Evolutionary conservation across 2,113 vertebrate species (phyloP).

Genomic region (Hirundichthys speculiger): DNA sequence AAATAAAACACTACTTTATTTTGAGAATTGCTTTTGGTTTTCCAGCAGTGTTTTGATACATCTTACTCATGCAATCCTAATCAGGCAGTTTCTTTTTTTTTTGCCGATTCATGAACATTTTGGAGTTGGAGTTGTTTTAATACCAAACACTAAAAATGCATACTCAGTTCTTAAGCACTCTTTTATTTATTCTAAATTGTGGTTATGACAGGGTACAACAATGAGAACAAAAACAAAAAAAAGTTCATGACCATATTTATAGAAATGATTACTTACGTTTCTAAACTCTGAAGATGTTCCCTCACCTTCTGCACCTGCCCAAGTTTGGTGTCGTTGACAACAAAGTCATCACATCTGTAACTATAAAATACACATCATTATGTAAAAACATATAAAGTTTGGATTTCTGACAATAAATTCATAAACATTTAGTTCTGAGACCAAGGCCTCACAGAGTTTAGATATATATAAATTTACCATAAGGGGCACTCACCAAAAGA

Average conservation of each 20-base stretch:
- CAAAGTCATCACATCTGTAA: slow-evolving; percentile 98
- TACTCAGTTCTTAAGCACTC: no score
- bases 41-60: background rate
- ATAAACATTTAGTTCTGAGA: background rate
- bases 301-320: slow-evolving; percentile 95
- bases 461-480: background rate
- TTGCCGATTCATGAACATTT: no score
- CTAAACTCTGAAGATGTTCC: slow-evolving; percentile 96
- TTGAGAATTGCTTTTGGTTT: background rate
- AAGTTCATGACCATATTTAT: background rate
- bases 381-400: no score
- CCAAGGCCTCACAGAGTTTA: no score
- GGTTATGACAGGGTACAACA: background rate
- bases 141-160: no score
- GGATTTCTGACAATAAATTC: no score
- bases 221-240: background rate
- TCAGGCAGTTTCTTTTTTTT: no score
- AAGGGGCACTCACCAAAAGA: slow-evolving; percentile 90
- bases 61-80: no score
- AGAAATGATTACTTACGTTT: slow-evolving; percentile 87
- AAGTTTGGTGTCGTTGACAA: slow-evolving; percentile 96
- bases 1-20: background rate
- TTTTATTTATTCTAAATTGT: background rate
- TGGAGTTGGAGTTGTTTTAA: no score
- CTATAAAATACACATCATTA: slow-evolving; percentile 73